Percentiles rank a stretch among this genome's conserved stretches.
These are phyloP conservation scores for Sebastes nivosus DNA, from an alignment of 2,797 vertebrate species.

Conservation along the genomic window DNA sequence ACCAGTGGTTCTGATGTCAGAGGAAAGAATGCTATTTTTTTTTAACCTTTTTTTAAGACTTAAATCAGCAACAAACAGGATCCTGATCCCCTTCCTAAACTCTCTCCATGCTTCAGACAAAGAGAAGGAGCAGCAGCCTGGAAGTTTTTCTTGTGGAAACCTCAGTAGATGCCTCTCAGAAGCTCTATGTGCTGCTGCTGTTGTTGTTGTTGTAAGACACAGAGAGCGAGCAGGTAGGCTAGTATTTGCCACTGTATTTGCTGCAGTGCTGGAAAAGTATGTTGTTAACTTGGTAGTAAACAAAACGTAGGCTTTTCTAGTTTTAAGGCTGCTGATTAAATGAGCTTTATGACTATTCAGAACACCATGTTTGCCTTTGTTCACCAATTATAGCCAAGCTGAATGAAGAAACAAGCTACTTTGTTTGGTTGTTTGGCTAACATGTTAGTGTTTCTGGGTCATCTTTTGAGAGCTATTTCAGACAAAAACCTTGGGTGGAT, in stretches of 20 bases:
- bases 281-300: slow-evolving; percentile 28
- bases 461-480: slow-evolving; percentile 9
- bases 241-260: slow-evolving; percentile 20
- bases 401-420: slow-evolving; percentile 14
- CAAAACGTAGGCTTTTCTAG: slow-evolving; percentile 25
- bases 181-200: slow-evolving; percentile 80
- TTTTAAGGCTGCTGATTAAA: slow-evolving; percentile 27
- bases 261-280: slow-evolving; percentile 3
- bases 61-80: neutral
- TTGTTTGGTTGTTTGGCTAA: neutral
- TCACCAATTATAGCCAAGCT: slow-evolving; percentile 23
- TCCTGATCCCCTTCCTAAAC: neutral
- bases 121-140: slow-evolving; percentile 41
- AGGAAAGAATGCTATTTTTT: neutral
- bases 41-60: neutral
- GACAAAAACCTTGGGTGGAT: slow-evolving; percentile 19
- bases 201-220: slow-evolving; percentile 76
- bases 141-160: slow-evolving; percentile 43
- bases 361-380: slow-evolving; percentile 40
- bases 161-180: slow-evolving; percentile 82
- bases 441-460: neutral
- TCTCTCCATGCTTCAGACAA: slow-evolving; percentile 44
- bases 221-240: slow-evolving; percentile 84
- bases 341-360: slow-evolving; percentile 31
- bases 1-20: neutral